Evolutionary conservation across 2,113 vertebrate species (phyloP), one percentile per base, ranked within the genome.

Genomic region (Elachura formosa): DNA sequence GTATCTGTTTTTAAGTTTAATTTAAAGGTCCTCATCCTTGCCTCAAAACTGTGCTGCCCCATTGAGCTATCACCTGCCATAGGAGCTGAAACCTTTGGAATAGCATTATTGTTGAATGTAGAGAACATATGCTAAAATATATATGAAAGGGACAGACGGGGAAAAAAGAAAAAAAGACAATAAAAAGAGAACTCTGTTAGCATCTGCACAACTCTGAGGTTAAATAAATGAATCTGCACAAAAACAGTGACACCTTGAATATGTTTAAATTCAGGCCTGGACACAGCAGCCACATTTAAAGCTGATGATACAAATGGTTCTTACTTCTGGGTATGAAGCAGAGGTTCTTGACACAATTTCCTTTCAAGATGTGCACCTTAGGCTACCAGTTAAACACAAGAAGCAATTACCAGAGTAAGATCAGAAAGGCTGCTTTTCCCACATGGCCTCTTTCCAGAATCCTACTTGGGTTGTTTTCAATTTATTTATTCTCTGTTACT

Each of bases 151-250:
- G 14, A 68, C 16, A 69, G 11, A 54, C 45, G 7, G 4, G 4
- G 0, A 3, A 19, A 33, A 41, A 21, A 24, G 2, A 5, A 6
- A 2, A 2, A 14, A 4, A 14, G 3, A 9, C 15, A 9, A 34
- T 19, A n/a, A 31, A 34, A 22, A 2, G 2, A 2, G 4, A 75
- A 9, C 11, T n/a, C 18, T 51, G 8, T 56, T 48, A 91, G 40
- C 15, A 56, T 33, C 61, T 69, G 38, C 54, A 55, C 12, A 64
- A 33, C 26, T 82, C 75, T 2, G 2, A 79, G 9, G 29, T 14
- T 79, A 79, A 87, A 87, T 31, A 82, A 84, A 66, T 5, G 9
- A 12, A 82, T 33, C 69, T 45, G 11, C 49, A 36, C 4, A 6
- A 71, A 94, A 84, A 49, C 22, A 43, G 33, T 25, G 20, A 62